Percentiles rank a stretch among this genome's conserved stretches.
Conservation (phyloP, 2,797 vertebrate genomes). For the Paedocypris micromegethes region DNA sequence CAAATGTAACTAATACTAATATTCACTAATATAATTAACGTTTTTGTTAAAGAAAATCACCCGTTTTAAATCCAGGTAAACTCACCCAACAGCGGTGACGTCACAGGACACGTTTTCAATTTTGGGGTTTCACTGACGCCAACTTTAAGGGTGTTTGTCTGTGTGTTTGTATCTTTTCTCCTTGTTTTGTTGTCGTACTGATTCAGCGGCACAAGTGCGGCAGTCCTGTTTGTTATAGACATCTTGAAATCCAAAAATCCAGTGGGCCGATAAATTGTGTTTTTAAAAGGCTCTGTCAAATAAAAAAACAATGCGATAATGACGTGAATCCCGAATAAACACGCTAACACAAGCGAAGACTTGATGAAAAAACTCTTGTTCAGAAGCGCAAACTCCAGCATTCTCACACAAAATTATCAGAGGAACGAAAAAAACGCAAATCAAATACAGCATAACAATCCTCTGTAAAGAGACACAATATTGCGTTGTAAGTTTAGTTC, state of each 20-base stretch:
- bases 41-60: background rate
- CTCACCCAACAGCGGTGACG: constrained; percentile 64
- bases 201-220: background rate
- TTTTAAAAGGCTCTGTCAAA: background rate
- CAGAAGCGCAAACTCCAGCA: background rate
- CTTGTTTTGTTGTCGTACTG: background rate
- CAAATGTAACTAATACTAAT: no score
- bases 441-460: no score
- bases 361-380: constrained; percentile 6
- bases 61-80: background rate
- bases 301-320: constrained; percentile 19
- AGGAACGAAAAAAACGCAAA: no score
- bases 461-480: no score
- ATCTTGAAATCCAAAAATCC: background rate
- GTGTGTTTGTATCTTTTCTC: background rate
- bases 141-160: background rate
- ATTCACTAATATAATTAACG: no score
- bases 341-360: background rate
- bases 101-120: constrained; percentile 58
- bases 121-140: background rate
- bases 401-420: background rate
- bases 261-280: background rate
- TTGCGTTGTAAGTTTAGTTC: no score
- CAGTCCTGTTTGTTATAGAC: background rate
- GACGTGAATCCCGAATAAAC: constrained; percentile 16